phyloP scores from a whole-genome alignment of 2,797 vertebrate species.

The Hylomyscus alleni region DNA sequence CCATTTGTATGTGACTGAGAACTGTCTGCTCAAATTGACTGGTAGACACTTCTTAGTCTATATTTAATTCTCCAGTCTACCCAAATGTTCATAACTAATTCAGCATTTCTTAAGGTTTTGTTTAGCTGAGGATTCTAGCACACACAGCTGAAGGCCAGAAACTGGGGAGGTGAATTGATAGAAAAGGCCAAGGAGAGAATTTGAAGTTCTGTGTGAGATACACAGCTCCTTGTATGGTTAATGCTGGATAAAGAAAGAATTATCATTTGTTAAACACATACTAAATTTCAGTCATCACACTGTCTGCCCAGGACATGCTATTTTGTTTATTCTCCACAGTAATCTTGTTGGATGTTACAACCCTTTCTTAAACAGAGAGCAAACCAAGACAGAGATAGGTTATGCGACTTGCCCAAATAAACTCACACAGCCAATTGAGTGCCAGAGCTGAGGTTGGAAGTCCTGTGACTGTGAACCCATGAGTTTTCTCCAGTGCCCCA shows the following conservation, averaged over 20 bases:
- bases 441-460: neutral
- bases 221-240: neutral
- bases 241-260: neutral
- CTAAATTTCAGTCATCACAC: neutral
- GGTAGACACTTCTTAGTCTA: neutral
- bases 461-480: neutral
- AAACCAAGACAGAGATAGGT: constrained; percentile 39
- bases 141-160: neutral
- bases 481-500: neutral
- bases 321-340: neutral
- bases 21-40: neutral
- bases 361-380: constrained; percentile 16
- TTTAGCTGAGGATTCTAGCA: neutral
- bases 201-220: neutral
- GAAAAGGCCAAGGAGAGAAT: neutral
- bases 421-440: neutral
- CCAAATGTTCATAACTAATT: neutral
- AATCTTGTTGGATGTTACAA: neutral
- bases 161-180: neutral
- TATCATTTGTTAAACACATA: constrained; percentile 32
- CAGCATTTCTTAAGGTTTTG: neutral
- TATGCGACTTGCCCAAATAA: neutral
- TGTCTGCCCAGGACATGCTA: neutral
- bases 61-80: neutral
- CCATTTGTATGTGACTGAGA: neutral